These are phyloP conservation scores for Ctenoplectra terminalis DNA, from an alignment of 1,140 invertebrate genomes.

Conservation along the genomic window DNA sequence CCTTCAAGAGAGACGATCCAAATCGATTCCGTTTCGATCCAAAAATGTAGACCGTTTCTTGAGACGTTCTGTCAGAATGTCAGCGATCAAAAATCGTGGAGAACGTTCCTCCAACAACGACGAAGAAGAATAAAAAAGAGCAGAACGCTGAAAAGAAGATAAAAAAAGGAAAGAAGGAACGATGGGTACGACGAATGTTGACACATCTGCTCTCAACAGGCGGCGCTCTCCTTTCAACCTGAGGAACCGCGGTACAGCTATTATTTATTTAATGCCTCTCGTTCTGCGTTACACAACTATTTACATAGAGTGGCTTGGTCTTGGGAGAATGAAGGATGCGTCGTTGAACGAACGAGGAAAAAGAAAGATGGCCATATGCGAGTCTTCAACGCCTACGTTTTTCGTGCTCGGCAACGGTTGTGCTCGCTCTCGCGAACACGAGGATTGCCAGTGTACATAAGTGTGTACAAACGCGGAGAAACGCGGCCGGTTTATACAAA, in stretches of 20 bases:
- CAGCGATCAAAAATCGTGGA: not conserved
- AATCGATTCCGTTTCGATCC: not conserved
- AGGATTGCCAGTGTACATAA: conserved; percentile 27
- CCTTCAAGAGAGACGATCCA: no score
- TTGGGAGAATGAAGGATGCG: conserved; percentile 58
- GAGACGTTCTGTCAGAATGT: not conserved
- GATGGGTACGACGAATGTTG: conserved; percentile 65
- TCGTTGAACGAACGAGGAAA: conserved; percentile 39
- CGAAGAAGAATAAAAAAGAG: not conserved
- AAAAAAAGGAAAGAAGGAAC: conserved; percentile 51
- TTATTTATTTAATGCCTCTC: conserved; percentile 79
- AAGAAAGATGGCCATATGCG: conserved; percentile 68
- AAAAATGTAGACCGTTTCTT: not conserved
- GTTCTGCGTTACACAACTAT: conserved; percentile 79
- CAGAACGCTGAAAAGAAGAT: not conserved
- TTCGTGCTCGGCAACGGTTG: not conserved
- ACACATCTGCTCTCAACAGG: conserved; percentile 72
- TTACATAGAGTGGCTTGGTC: conserved; percentile 73
- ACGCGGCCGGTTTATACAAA: conserved; percentile 78
- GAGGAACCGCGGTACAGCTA: conserved; percentile 69
- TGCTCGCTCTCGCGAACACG: not conserved
- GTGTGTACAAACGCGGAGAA: conserved; percentile 72
- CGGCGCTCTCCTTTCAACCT: conserved; percentile 73
- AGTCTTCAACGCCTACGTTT: conserved; percentile 69
- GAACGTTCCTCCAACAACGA: not conserved